Conservation (phyloP, 2,888 invertebrate species). For the Parascotia fuliginaria region DNA sequence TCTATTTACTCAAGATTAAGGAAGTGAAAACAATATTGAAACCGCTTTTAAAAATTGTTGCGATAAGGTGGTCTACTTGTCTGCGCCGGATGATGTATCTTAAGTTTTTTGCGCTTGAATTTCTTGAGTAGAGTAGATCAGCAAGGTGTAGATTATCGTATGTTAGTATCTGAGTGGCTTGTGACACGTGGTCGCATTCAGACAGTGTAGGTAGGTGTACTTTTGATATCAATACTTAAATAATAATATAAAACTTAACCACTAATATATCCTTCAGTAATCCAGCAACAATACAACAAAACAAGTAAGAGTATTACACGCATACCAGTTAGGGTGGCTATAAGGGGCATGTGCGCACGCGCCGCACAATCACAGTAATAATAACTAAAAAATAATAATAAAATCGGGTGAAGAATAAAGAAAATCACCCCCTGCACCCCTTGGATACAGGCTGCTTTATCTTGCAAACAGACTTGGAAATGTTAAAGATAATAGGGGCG, state of each 20-base stretch:
- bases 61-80: slow-evolving; percentile 33
- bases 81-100: slow-evolving; percentile 36
- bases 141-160: slow-evolving; percentile 42
- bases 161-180: slow-evolving; percentile 8
- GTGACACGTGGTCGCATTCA: background rate
- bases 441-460: slow-evolving; percentile 72
- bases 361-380: slow-evolving; percentile 83
- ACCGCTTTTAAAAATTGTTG: background rate
- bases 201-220: no score
- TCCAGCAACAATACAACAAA: slow-evolving; percentile 75
- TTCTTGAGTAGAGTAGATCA: slow-evolving; percentile 22
- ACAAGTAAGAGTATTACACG: slow-evolving; percentile 76
- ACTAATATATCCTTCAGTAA: slow-evolving; percentile 77
- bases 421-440: slow-evolving; percentile 83
- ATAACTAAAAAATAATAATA: slow-evolving; percentile 86
- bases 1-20: slow-evolving; percentile 10
- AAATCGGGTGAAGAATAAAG: slow-evolving; percentile 85
- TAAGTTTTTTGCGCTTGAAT: slow-evolving; percentile 24
- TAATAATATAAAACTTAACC: slow-evolving; percentile 60
- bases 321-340: slow-evolving; percentile 66
- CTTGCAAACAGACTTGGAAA: slow-evolving; percentile 84
- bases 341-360: slow-evolving; percentile 83
- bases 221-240: slow-evolving; percentile 27
- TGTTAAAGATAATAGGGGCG: slow-evolving; percentile 85
- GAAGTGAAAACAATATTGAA: background rate